phyloP scores from a whole-genome alignment of 2,888 invertebrate genomes.

The Mythimna pallens region DNA sequence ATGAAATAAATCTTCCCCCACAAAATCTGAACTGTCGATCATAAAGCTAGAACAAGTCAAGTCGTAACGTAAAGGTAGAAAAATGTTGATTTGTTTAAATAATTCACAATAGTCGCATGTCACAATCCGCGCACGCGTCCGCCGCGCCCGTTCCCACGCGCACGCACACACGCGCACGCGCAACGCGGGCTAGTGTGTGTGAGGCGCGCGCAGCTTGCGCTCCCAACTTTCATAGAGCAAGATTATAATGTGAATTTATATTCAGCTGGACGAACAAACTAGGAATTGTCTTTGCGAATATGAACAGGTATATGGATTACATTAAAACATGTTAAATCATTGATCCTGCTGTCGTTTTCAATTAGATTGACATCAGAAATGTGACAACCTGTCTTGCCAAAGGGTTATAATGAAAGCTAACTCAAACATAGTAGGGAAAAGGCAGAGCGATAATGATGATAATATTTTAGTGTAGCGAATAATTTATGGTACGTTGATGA shows the following conservation, averaged over 20 bases:
- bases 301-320: background rate
- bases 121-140: conserved; percentile 87
- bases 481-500: background rate
- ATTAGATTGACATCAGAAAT: background rate
- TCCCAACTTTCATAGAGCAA: conserved; percentile 75
- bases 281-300: conserved; percentile 30
- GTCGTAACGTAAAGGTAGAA: conserved; percentile 70
- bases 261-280: conserved; percentile 17
- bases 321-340: background rate
- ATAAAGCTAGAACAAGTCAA: conserved; percentile 62
- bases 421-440: background rate
- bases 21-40: background rate
- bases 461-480: background rate
- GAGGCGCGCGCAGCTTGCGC: conserved; percentile 82
- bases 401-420: background rate
- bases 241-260: conserved; percentile 50
- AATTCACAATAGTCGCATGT: conserved; percentile 85
- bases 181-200: conserved; percentile 67
- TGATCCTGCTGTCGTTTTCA: background rate
- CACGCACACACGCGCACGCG: conserved; percentile 75
- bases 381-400: no score
- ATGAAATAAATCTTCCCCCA: background rate
- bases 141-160: conserved; percentile 87
- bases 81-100: conserved; percentile 72
- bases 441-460: background rate